Conservation (phyloP, 2,888 invertebrate genomes). For the Pinctada fucata region DNA sequence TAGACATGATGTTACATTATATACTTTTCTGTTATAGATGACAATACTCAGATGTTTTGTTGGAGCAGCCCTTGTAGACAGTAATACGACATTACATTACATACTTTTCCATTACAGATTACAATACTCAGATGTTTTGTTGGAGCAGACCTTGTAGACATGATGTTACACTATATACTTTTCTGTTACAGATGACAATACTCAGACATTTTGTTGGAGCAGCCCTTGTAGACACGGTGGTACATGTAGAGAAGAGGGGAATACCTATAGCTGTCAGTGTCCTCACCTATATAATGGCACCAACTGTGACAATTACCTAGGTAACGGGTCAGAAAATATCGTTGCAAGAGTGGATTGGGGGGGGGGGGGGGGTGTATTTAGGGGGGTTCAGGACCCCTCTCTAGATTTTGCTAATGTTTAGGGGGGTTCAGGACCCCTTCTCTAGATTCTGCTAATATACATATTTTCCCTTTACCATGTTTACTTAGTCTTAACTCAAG, state of each 20-base stretch:
- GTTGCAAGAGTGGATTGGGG: too few species aligned
- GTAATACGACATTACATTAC: too few species aligned
- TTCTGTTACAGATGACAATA: slow-evolving; percentile 47
- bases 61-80: background rate
- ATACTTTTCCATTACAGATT: background rate
- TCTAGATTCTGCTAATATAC: too few species aligned
- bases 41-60: background rate
- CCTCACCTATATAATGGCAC: slow-evolving; percentile 67
- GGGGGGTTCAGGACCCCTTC: too few species aligned
- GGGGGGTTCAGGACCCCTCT: too few species aligned
- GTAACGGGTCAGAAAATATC: slow-evolving; percentile 36
- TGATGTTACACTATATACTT: slow-evolving; percentile 79
- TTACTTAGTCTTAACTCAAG: too few species aligned
- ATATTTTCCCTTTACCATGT: too few species aligned
- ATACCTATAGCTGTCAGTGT: slow-evolving; percentile 67
- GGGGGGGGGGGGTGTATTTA: too few species aligned
- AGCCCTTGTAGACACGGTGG: slow-evolving; percentile 84
- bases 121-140: slow-evolving; percentile 40
- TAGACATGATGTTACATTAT: background rate
- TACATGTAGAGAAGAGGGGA: slow-evolving; percentile 74
- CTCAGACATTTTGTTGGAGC: slow-evolving; percentile 53
- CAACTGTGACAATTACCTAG: slow-evolving; percentile 77
- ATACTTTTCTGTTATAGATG: slow-evolving; percentile 5
- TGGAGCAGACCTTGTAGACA: slow-evolving; percentile 81
- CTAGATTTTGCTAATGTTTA: too few species aligned